These are phyloP conservation scores for Holacanthella duospinosa DNA, from an alignment of 2,888 invertebrate species.

Conservation along the genomic window DNA sequence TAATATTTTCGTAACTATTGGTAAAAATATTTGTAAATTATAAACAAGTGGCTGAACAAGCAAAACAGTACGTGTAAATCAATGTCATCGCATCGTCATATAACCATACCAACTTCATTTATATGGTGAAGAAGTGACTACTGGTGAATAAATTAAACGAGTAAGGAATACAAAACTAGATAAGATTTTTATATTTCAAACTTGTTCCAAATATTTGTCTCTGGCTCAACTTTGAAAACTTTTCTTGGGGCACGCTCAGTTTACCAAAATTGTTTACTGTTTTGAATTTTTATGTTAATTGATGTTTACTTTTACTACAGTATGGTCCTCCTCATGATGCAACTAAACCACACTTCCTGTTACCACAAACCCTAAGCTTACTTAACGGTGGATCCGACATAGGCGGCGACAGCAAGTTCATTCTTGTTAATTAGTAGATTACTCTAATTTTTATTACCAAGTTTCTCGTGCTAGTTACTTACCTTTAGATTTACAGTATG, in stretches of 20 bases:
- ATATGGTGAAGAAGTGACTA: constrained; percentile 41
- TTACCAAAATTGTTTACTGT: no score
- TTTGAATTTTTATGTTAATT: background rate
- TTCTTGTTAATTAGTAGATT: background rate
- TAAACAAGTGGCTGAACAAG: no score
- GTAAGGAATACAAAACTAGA: no score
- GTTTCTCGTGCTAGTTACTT: background rate
- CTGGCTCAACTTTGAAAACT: no score
- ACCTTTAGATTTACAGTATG: constrained; percentile 57
- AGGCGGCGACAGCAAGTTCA: constrained; percentile 45
- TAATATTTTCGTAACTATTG: no score
- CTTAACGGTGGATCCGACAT: constrained; percentile 44
- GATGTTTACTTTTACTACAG: constrained; percentile 19
- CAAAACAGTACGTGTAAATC: background rate
- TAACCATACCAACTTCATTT: background rate
- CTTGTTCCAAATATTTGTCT: no score
- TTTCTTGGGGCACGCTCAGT: no score
- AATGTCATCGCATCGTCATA: background rate
- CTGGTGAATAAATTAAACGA: constrained; percentile 38
- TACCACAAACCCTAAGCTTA: constrained; percentile 40
- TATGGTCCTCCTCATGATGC: constrained; percentile 40
- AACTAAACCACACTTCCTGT: constrained; percentile 42
- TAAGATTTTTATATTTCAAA: no score
- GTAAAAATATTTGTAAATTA: no score
- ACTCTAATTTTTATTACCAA: no score